Conservation (phyloP, 2,888 invertebrate species). For the Matsumyia berberina region DNA sequence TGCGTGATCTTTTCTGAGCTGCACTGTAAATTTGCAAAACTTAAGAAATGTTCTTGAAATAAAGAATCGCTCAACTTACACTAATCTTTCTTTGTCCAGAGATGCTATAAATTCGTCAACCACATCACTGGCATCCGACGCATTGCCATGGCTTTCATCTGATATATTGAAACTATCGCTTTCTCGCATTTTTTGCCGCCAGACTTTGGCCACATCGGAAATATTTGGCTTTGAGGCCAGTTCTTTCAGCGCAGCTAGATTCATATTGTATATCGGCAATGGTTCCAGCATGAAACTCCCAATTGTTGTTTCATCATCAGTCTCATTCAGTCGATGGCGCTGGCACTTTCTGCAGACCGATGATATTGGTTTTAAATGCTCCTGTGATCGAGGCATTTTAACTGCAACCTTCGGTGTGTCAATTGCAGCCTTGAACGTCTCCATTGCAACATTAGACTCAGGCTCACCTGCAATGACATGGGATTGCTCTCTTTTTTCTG, state of each 20-base stretch:
- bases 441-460: too few relatives aligned
- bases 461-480: background rate
- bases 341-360: slow-evolving; percentile 66
- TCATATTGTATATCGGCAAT: slow-evolving; percentile 37
- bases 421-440: too few relatives aligned
- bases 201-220: slow-evolving; percentile 34
- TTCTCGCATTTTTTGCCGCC: slow-evolving; percentile 55
- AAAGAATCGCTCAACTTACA: background rate
- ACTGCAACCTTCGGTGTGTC: background rate
- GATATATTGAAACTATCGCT: slow-evolving; percentile 60
- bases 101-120: slow-evolving; percentile 29
- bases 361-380: slow-evolving; percentile 8
- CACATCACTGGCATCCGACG: slow-evolving; percentile 21
- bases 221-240: slow-evolving; percentile 47
- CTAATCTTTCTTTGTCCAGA: slow-evolving; percentile 26
- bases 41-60: background rate
- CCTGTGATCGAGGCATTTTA: background rate
- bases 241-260: slow-evolving; percentile 29
- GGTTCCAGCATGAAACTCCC: slow-evolving; percentile 58
- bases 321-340: slow-evolving; percentile 30
- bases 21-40: slow-evolving; percentile 18
- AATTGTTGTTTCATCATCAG: slow-evolving; percentile 65
- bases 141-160: slow-evolving; percentile 24
- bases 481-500: too few relatives aligned
- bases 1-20: slow-evolving; percentile 7